Percentiles rank a stretch among this genome's conserved stretches.
phyloP scores from a whole-genome alignment of 2,888 invertebrate species.

The Sinotaia quadrata region DNA sequence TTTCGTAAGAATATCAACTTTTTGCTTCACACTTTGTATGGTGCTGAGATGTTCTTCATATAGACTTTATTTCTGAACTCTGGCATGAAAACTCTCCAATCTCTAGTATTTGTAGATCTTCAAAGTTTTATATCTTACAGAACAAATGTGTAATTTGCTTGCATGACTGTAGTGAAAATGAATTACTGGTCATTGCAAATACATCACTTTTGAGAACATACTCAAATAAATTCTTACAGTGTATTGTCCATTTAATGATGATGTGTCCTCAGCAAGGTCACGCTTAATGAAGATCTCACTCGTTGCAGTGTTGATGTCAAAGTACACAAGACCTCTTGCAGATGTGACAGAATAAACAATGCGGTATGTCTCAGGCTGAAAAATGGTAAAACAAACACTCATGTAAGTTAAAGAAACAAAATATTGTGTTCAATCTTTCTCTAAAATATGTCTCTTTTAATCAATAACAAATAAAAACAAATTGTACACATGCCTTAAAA shows the following conservation, averaged over 20 bases:
- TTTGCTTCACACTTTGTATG: no score
- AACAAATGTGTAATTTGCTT: no score
- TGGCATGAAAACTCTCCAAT: no score
- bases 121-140: no score
- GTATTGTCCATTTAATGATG: constrained; percentile 75
- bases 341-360: constrained; percentile 26
- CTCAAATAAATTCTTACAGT: constrained; percentile 27
- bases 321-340: constrained; percentile 36
- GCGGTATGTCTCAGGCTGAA: constrained; percentile 32
- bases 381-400: neutral
- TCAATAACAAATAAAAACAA: no score
- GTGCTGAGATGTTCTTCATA: no score
- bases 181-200: no score
- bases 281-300: constrained; percentile 45
- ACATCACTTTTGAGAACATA: no score
- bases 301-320: constrained; percentile 42
- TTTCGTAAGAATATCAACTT: no score
- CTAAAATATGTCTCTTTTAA: neutral
- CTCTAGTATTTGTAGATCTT: no score
- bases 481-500: neutral
- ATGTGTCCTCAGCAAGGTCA: constrained; percentile 65
- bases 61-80: no score
- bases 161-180: no score
- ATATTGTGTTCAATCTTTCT: neutral
- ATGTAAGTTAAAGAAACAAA: neutral